Percentiles rank a stretch among this genome's conserved stretches.
These are phyloP conservation scores for Drosophila birchii DNA, from an alignment of 2,888 invertebrate genomes.

Conservation along the genomic window DNA sequence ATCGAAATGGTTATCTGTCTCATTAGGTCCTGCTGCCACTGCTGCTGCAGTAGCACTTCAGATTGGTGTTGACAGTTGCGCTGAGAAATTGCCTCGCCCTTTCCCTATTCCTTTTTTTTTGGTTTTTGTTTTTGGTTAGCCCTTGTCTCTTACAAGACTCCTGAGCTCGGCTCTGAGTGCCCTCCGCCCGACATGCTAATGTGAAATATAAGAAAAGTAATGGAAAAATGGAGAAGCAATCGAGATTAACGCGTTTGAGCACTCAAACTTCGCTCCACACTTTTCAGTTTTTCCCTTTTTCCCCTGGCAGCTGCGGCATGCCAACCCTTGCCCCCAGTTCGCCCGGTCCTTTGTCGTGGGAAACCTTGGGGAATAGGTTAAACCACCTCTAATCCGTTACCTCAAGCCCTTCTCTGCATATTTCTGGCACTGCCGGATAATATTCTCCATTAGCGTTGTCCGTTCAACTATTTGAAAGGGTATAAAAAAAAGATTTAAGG, in stretches of 20 bases:
- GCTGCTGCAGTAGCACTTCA: conserved; percentile 72
- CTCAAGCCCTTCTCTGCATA: conserved; percentile 49
- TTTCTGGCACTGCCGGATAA: conserved; percentile 17
- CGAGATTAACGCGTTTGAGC: conserved; percentile 61
- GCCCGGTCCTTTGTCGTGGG: conserved; percentile 56
- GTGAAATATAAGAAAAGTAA: conserved; percentile 64
- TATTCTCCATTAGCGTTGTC: conserved; percentile 6
- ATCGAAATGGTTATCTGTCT: conserved; percentile 38
- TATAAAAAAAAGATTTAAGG: not conserved
- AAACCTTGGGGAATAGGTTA: conserved; percentile 54
- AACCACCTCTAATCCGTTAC: conserved; percentile 64
- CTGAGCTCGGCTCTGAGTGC: conserved; percentile 44
- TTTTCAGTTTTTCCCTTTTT: conserved; percentile 42
- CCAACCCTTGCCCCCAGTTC: not conserved
- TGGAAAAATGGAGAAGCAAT: conserved; percentile 58
- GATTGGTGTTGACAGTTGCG: conserved; percentile 83
- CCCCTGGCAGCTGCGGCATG: conserved; percentile 43
- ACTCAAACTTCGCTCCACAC: conserved; percentile 50
- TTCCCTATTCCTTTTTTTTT: conserved; percentile 11
- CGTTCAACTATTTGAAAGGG: not conserved
- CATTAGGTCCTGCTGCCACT: conserved; percentile 39
- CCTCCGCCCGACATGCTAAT: conserved; percentile 51
- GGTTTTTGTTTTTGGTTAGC: conserved; percentile 14
- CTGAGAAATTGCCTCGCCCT: conserved; percentile 79
- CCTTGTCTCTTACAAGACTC: conserved; percentile 6